These are phyloP conservation scores for Hafferia zeledoni DNA, from an alignment of 2,797 vertebrate species.

Conservation along the genomic window DNA sequence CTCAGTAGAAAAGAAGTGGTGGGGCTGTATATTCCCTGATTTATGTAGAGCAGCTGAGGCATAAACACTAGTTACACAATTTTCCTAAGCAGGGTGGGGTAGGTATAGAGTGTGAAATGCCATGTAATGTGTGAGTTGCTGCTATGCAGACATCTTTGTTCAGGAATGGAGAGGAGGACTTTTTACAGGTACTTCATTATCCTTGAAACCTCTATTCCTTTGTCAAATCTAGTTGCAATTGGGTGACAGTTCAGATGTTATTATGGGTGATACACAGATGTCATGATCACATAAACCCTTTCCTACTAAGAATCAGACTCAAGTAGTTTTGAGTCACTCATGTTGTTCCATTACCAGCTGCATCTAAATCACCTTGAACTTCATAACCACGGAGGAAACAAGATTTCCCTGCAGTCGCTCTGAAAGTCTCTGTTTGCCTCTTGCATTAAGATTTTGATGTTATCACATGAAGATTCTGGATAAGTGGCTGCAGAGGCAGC, in stretches of 20 bases:
- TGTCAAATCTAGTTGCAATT: conserved; percentile 13
- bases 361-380: conserved; percentile 52
- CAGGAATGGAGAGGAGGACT: not conserved
- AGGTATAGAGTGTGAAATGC: not conserved
- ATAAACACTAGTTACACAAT: not conserved
- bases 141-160: not conserved
- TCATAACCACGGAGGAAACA: not conserved
- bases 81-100: not conserved
- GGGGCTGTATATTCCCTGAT: not conserved
- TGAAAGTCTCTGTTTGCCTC: conserved; percentile 20
- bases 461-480: not conserved
- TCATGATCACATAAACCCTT: not conserved
- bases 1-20: not conserved
- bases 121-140: not conserved
- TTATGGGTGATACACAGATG: conserved; percentile 24
- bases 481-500: not conserved
- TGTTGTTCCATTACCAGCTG: conserved; percentile 7
- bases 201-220: conserved; percentile 12
- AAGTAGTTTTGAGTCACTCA: not conserved
- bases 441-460: not conserved
- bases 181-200: conserved; percentile 21
- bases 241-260: not conserved
- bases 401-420: not conserved
- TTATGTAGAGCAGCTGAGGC: not conserved
- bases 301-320: conserved; percentile 32